A percentile compares a stretch with the other conserved stretches of the same genome.
Conservation (phyloP, 1,140 invertebrate species). For the Chionoecetes opilio region DNA sequence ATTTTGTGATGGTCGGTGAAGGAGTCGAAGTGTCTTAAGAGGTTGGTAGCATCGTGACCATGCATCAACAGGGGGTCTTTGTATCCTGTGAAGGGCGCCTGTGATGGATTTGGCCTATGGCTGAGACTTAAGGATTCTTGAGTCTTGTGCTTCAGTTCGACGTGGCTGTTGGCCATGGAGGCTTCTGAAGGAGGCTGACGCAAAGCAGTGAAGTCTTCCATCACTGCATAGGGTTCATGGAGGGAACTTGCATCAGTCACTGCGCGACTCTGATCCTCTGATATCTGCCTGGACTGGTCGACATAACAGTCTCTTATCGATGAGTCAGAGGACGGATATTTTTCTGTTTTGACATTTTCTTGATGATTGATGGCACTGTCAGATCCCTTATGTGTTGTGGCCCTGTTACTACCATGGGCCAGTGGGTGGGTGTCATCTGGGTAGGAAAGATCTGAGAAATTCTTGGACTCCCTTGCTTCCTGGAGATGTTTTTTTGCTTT, state of each 20-base stretch:
- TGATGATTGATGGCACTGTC: background rate
- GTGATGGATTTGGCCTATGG: conserved; percentile 37
- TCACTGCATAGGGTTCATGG: conserved; percentile 51
- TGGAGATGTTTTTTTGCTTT: background rate
- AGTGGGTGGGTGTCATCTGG: background rate
- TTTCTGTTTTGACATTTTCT: background rate
- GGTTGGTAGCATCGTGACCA: conserved; percentile 57
- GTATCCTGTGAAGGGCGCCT: conserved; percentile 70
- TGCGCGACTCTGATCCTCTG: background rate
- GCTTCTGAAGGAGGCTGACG: conserved; percentile 37
- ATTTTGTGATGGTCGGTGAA: conserved; percentile 62
- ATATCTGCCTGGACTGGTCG: background rate
- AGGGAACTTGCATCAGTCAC: background rate
- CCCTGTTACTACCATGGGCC: background rate
- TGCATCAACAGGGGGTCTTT: conserved; percentile 65
- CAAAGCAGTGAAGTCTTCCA: conserved; percentile 55
- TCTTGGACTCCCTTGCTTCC: background rate
- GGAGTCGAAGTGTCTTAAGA: conserved; percentile 70
- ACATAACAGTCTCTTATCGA: conserved; percentile 15
- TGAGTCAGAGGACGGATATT: conserved; percentile 46
- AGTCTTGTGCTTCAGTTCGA: conserved; percentile 45
- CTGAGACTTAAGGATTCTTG: conserved; percentile 46
- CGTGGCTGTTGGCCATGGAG: conserved; percentile 13
- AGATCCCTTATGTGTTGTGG: background rate
- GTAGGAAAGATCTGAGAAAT: background rate